A percentile compares a stretch with the other conserved stretches of the same genome.
Conservation (phyloP, 2,797 vertebrate genomes). For the Alouatta caraya region DNA sequence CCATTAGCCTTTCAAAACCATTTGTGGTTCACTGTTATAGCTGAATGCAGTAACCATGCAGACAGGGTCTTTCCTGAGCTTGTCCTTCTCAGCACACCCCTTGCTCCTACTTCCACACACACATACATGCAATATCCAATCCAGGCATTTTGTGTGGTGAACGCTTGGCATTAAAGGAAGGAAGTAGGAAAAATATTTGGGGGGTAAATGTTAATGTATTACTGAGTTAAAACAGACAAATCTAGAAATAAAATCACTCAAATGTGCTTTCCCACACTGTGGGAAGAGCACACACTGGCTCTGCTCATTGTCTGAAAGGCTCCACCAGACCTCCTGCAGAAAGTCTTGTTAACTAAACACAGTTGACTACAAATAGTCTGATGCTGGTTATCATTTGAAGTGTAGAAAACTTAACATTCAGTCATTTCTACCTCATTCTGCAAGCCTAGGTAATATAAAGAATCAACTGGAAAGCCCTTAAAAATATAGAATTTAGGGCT, state of each 20-base stretch:
- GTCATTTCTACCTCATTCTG: background rate
- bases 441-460: background rate
- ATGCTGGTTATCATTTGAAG: background rate
- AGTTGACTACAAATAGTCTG: background rate
- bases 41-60: background rate
- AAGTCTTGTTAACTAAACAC: background rate
- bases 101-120: background rate
- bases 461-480: background rate
- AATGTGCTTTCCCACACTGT: background rate
- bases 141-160: background rate
- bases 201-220: background rate
- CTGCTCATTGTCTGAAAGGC: background rate
- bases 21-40: background rate
- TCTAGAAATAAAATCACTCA: background rate
- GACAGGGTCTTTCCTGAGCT: background rate
- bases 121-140: background rate
- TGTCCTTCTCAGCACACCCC: too few species aligned
- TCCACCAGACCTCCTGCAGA: background rate
- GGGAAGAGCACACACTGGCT: background rate
- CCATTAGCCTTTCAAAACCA: background rate
- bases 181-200: background rate
- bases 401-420: background rate
- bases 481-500: background rate
- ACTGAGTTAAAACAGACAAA: background rate
- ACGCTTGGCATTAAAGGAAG: background rate